Conservation (phyloP, 2,113 vertebrate species). For the Terrapene triunguis region DNA sequence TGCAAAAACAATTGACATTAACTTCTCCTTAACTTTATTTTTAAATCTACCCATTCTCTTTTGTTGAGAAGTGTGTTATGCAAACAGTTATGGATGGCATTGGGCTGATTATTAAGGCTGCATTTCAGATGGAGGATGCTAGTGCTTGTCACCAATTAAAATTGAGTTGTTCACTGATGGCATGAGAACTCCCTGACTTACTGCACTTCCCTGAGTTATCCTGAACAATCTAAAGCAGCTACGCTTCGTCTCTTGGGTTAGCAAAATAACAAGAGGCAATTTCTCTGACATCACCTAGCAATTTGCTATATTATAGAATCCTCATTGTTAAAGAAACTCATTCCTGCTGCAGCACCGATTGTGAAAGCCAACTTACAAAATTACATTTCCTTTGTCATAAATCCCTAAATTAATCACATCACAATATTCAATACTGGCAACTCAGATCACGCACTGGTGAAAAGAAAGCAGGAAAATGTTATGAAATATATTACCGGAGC, state of each 20-base stretch:
- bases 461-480: conserved; percentile 25
- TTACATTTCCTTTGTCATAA: neutral
- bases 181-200: neutral
- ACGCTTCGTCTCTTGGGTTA: neutral
- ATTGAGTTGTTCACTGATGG: neutral
- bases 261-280: conserved; percentile 1
- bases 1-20: conserved; percentile 64
- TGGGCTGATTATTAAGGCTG: neutral
- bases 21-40: conserved; percentile 58
- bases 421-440: conserved; percentile 20
- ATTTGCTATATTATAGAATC: neutral
- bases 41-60: conserved; percentile 11
- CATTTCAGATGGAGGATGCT: neutral
- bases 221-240: neutral
- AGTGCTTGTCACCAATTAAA: neutral
- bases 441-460: neutral
- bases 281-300: neutral
- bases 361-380: conserved; percentile 34
- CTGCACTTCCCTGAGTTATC: neutral
- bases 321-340: conserved; percentile 1
- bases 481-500: conserved; percentile 7
- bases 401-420: conserved; percentile 50
- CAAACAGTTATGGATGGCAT: conserved; percentile 15
- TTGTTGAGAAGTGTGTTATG: conserved; percentile 18
- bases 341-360: neutral